These are phyloP conservation scores for Zaprionus nigranus DNA, from an alignment of 1,140 invertebrate genomes.

Conservation along the genomic window DNA sequence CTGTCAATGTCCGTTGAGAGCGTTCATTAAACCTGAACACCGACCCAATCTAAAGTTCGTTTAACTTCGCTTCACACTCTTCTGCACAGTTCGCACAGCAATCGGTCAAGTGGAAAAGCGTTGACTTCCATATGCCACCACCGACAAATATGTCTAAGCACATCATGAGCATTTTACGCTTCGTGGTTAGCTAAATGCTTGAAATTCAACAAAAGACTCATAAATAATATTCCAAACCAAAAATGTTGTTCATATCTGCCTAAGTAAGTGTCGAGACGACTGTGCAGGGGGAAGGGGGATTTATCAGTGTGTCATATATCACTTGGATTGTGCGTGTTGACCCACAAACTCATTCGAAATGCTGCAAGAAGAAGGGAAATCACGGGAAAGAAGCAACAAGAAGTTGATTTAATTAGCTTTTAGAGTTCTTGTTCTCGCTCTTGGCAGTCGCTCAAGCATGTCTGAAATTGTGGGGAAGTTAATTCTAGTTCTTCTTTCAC, in stretches of 20 bases:
- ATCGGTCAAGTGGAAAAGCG: constrained; percentile 66
- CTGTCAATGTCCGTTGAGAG: constrained; percentile 35
- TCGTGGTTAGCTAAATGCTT: constrained; percentile 62
- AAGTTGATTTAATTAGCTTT: constrained; percentile 70
- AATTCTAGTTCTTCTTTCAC: constrained; percentile 21
- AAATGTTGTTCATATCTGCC: constrained; percentile 26
- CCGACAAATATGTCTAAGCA: constrained; percentile 56
- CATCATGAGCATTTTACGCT: constrained; percentile 67
- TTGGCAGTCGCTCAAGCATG: constrained; percentile 66
- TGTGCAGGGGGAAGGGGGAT: constrained; percentile 5
- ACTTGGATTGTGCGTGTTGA: constrained; percentile 61
- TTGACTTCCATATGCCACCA: constrained; percentile 68
- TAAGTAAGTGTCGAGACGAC: constrained; percentile 16
- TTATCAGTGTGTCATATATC: constrained; percentile 67
- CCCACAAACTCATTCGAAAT: constrained; percentile 58
- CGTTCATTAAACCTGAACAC: constrained; percentile 36
- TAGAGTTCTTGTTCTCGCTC: constrained; percentile 40
- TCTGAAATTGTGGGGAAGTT: constrained; percentile 55
- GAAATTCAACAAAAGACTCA: constrained; percentile 47
- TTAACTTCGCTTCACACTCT: constrained; percentile 30
- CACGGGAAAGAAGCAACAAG: constrained; percentile 23
- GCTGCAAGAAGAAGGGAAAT: constrained; percentile 3
- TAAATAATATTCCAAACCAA: constrained; percentile 61
- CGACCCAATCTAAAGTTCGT: constrained; percentile 35
- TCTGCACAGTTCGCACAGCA: constrained; percentile 58